Evolutionary conservation across 2,113 vertebrate species (phyloP), one percentile per base, ranked within the genome.

Genomic region (Chaetura pelagica): DNA sequence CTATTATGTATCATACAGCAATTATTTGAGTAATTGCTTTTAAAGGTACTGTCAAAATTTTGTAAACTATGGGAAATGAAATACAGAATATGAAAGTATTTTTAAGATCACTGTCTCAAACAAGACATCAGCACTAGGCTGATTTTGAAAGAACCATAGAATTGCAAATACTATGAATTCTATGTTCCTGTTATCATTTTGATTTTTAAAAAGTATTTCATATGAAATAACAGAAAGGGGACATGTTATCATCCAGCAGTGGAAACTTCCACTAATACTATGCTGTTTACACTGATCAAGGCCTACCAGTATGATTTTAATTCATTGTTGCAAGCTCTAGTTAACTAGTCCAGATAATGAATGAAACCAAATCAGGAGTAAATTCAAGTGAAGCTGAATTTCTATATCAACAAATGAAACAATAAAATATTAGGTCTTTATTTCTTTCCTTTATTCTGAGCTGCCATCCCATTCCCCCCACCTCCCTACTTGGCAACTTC

Each of bases 11-110:
- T 48, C 7, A 52, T 87, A 63, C 86, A 91, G 71, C 24, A 93
- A 80, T 91, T 90, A 81, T 72, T 81, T 90, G 30, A 87, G 24
- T 77, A 91, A 95, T 89, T 97, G 32, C 17, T 46, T 62, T 73
- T 93, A 55, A 5, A 86, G 42, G 38, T 76, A 16, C 21, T 93
- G 63, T 95, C 73, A 96, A 85, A 93, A 77, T 4, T 76, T 21
- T 24, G 21, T 64, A 51, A 81, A 80, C 18, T 72, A 27, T 76
- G 26, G 35, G 67, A 84, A 69, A 14, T 81, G 18, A 89, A 40
- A n/a, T 34, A 80, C 18, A 30, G 58, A 90, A 49, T 34, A 52
- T 63, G 5, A 93, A 97, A 83, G 48, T 64, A 93, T 66, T 92
- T 95, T 67, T 84, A 86, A 89, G 77, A 75, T 67, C 5, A 3